Conservation (phyloP, 1,140 invertebrate genomes). For the Samia ricini region DNA sequence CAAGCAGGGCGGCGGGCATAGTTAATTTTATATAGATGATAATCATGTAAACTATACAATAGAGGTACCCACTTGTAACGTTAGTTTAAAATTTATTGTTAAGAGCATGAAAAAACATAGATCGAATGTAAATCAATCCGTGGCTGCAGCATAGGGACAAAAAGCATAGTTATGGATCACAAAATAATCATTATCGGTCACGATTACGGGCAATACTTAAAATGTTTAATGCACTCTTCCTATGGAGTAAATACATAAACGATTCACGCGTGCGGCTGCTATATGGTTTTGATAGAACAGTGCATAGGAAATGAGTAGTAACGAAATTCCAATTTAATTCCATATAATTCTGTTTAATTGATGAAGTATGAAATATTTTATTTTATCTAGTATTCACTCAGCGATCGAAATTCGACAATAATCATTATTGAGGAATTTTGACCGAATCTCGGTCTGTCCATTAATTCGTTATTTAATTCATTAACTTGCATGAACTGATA, state of each 20-base stretch:
- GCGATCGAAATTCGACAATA: too few species aligned
- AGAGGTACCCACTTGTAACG: not conserved
- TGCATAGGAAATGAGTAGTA: not conserved
- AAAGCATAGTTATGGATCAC: conserved; percentile 5
- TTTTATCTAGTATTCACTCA: too few species aligned
- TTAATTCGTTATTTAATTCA: too few species aligned
- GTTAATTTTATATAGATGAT: not conserved
- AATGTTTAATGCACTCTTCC: conserved; percentile 12
- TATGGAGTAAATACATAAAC: conserved; percentile 3
- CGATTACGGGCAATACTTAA: conserved; percentile 7
- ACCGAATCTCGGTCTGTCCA: too few species aligned
- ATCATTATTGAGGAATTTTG: too few species aligned
- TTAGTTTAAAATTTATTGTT: conserved; percentile 3
- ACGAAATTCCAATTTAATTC: not conserved
- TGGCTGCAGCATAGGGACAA: not conserved
- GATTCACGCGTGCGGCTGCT: conserved; percentile 1
- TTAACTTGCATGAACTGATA: too few species aligned
- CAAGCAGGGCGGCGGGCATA: too few species aligned
- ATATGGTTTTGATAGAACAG: not conserved
- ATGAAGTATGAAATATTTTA: too few species aligned
- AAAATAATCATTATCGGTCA: not conserved
- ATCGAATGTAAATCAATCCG: conserved; percentile 9
- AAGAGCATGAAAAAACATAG: not conserved
- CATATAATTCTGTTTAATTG: too few species aligned
- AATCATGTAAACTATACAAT: not conserved